Conservation (phyloP, 2,888 invertebrate genomes). For the Tupiocoris notatus region DNA sequence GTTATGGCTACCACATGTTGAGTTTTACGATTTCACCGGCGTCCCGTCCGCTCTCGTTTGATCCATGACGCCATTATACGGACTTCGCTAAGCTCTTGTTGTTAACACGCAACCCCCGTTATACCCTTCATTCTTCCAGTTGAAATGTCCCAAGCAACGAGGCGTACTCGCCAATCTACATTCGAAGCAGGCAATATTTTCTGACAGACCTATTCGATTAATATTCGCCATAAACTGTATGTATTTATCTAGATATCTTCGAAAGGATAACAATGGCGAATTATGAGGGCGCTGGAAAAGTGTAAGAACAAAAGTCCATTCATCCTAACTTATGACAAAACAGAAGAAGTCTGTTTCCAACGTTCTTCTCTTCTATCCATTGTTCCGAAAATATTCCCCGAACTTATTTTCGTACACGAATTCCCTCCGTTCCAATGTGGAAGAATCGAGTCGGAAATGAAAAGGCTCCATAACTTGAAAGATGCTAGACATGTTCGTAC, state of each 20-base stretch:
- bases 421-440: not conserved
- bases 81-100: slow-evolving; percentile 15
- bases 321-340: no score
- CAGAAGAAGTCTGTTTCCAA: no score
- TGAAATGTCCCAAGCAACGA: not conserved
- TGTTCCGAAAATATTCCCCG: no score
- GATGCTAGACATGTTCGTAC: not conserved
- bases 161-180: slow-evolving; percentile 11
- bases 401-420: no score
- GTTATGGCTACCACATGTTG: slow-evolving; percentile 39
- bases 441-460: not conserved
- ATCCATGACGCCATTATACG: slow-evolving; percentile 37
- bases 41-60: slow-evolving; percentile 26
- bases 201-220: not conserved
- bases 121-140: not conserved
- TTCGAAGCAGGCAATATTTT: not conserved
- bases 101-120: slow-evolving; percentile 7
- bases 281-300: no score
- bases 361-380: no score
- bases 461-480: not conserved
- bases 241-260: no score
- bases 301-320: no score
- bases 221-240: no score
- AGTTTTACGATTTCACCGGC: slow-evolving; percentile 27
- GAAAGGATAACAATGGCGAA: no score